phyloP scores from a whole-genome alignment of 2,113 vertebrate genomes.

The Mionectes macconnelli region DNA sequence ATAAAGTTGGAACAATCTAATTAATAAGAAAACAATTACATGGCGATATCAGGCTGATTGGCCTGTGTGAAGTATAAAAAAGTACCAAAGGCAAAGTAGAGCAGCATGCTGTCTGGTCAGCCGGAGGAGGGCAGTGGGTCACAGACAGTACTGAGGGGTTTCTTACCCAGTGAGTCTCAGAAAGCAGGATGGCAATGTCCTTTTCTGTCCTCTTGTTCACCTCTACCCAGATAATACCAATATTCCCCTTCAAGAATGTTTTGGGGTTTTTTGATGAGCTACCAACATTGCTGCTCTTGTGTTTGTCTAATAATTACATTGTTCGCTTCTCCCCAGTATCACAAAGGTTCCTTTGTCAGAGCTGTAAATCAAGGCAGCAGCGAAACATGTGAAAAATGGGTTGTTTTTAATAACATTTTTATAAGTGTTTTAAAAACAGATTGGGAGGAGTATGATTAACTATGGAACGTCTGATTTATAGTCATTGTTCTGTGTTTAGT shows the following conservation, averaged over 20 bases:
- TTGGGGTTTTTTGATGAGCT: background rate
- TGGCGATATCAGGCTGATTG: background rate
- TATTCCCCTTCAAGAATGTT: background rate
- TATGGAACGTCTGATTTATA: background rate
- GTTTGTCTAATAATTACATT: slow-evolving; percentile 29
- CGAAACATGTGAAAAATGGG: background rate
- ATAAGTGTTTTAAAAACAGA: background rate
- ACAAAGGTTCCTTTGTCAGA: slow-evolving; percentile 14
- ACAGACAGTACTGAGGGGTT: background rate
- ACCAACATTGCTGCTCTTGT: background rate
- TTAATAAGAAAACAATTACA: slow-evolving; percentile 72
- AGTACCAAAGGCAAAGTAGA: background rate
- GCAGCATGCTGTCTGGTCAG: background rate
- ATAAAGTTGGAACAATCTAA: slow-evolving; percentile 55
- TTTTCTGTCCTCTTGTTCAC: background rate
- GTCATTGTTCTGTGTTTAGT: background rate
- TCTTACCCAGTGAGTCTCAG: background rate
- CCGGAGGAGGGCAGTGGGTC: background rate
- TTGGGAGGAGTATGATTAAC: background rate
- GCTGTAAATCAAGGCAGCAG: slow-evolving; percentile 9
- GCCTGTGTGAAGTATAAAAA: rapidly evolving
- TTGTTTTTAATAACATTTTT: slow-evolving; percentile 25
- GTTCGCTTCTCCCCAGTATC: slow-evolving; percentile 5
- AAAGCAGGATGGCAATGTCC: background rate
- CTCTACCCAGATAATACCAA: background rate